A percentile compares a stretch with the other conserved stretches of the same genome.
Conservation (phyloP, 1,140 invertebrate genomes). For the Euwallacea fornicatus region DNA sequence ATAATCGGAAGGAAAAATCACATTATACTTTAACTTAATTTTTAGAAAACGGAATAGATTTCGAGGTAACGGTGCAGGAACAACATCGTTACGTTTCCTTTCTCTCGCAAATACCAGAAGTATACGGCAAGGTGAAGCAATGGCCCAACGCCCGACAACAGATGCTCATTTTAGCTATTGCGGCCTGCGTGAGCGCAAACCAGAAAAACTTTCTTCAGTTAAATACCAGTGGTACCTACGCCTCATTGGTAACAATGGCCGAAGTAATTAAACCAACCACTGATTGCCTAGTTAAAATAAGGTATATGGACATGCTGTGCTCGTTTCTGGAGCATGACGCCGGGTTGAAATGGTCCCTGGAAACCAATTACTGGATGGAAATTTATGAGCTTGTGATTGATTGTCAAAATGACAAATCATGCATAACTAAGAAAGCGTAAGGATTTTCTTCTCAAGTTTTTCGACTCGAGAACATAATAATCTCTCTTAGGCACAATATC, state of each 20-base stretch:
- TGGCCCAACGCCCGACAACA: conserved; percentile 10
- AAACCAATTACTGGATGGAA: conserved; percentile 23
- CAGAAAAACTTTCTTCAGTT: conserved; percentile 22
- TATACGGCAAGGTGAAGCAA: conserved; percentile 19
- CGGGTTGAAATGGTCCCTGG: conserved; percentile 25
- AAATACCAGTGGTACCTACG: conserved; percentile 5
- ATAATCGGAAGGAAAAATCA: too few relatives aligned
- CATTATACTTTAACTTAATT: not conserved
- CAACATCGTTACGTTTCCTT: conserved; percentile 19
- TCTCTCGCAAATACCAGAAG: conserved; percentile 14
- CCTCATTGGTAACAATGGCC: conserved; percentile 12
- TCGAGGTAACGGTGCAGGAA: conserved; percentile 27
- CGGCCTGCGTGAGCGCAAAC: conserved; percentile 10
- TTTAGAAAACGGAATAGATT: conserved; percentile 31
- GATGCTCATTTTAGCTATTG: conserved; percentile 3
- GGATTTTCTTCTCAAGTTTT: not conserved
- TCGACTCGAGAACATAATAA: not conserved
- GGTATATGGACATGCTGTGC: conserved; percentile 29
- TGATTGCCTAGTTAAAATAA: conserved; percentile 8
- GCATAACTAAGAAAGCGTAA: conserved; percentile 22
- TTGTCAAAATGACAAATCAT: conserved; percentile 10
- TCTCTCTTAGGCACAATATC: conserved; percentile 24
- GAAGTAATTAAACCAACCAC: conserved; percentile 9
- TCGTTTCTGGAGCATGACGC: conserved; percentile 25
- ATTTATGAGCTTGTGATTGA: conserved; percentile 28